phyloP scores from a whole-genome alignment of 2,113 vertebrate genomes.

The Brevimyrus niger region DNA sequence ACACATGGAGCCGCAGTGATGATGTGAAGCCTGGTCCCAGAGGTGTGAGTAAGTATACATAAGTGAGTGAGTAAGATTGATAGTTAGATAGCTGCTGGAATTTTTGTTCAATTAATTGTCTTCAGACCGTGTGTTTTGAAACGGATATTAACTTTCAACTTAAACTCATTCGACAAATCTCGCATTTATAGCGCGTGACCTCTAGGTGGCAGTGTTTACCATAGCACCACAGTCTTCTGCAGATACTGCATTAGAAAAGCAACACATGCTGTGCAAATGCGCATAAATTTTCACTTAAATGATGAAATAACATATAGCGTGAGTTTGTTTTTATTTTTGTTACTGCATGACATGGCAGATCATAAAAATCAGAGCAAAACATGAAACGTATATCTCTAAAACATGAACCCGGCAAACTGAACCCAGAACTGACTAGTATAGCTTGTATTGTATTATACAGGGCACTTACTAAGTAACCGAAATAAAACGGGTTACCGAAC shows the following conservation, averaged over 20 bases:
- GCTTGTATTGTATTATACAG: not conserved
- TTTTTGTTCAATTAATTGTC: not conserved
- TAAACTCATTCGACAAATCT: not conserved
- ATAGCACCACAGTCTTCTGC: constrained; percentile 34
- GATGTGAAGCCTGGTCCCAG: not conserved
- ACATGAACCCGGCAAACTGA: not conserved
- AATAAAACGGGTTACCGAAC: not conserved
- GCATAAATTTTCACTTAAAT: not conserved
- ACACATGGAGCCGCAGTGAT: not conserved
- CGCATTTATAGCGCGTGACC: constrained; percentile 55
- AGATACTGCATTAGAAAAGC: not conserved
- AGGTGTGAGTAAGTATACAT: not conserved
- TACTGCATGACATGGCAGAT: not conserved
- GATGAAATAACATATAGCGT: not conserved
- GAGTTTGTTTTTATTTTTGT: not conserved
- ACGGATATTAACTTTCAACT: not conserved
- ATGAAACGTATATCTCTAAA: not conserved
- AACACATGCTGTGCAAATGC: not conserved
- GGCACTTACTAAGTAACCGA: not conserved
- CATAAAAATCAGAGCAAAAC: no score
- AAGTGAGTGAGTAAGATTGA: not conserved
- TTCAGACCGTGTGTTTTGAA: not conserved
- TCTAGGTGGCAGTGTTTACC: constrained; percentile 94
- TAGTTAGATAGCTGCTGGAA: not conserved
- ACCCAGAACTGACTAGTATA: not conserved